Conservation (phyloP, 2,113 vertebrate genomes). For the Pygoscelis antarcticus region DNA sequence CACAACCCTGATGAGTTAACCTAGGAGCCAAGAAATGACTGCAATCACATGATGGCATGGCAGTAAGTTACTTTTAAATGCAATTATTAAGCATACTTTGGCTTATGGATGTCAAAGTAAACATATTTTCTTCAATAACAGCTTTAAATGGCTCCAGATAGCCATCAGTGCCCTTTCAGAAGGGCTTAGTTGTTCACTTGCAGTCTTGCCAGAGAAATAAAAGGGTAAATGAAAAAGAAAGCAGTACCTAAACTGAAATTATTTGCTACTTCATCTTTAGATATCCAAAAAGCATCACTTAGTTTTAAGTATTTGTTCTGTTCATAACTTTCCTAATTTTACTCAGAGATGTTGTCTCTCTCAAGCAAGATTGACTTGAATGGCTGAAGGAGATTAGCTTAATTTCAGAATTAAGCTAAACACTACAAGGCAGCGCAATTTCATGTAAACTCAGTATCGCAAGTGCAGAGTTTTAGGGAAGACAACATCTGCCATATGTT, state of each 20-base stretch:
- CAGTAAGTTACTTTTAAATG: background rate
- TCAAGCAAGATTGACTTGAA: background rate
- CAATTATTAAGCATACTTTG: background rate
- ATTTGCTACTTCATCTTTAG: background rate
- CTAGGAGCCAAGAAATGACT: background rate
- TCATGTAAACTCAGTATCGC: background rate
- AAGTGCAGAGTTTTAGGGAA: background rate
- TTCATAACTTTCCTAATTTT: background rate
- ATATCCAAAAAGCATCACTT: background rate
- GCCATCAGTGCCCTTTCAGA: background rate
- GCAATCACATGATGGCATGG: background rate
- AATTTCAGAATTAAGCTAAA: background rate
- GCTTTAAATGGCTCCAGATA: background rate
- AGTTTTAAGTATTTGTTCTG: background rate
- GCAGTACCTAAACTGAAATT: background rate
- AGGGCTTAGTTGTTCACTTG: background rate
- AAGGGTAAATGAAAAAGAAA: background rate
- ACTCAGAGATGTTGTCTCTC: background rate
- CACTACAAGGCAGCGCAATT: background rate
- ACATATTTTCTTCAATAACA: background rate
- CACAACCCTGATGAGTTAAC: background rate
- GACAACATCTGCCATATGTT: background rate
- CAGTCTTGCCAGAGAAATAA: background rate
- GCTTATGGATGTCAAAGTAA: background rate
- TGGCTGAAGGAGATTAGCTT: background rate